Conservation (phyloP, 2,888 invertebrate genomes). For the Taenaris catops region DNA sequence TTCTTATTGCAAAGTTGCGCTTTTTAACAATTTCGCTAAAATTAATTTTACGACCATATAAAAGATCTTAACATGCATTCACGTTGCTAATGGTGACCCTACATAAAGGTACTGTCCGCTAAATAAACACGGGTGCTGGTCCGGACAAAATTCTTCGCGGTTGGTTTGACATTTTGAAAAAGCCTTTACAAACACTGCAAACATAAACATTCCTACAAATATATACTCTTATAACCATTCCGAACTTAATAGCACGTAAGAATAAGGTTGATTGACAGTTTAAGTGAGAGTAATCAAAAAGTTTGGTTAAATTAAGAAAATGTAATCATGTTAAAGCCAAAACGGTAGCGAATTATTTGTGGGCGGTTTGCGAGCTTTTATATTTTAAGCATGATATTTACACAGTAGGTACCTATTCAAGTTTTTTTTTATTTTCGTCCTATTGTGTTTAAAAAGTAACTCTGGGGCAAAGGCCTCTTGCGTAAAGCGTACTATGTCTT, state of each 20-base stretch:
- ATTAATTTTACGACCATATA: too few species aligned
- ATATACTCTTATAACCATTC: slow-evolving; percentile 26
- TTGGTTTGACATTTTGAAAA: slow-evolving; percentile 60
- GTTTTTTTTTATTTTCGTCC: slow-evolving; percentile 7
- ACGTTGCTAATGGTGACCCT: slow-evolving; percentile 16
- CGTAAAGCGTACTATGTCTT: slow-evolving; percentile 2
- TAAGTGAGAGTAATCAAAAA: too few species aligned
- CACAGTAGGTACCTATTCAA: slow-evolving; percentile 6
- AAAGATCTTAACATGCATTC: too few species aligned
- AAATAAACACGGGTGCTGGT: slow-evolving; percentile 60
- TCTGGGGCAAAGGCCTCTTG: slow-evolving; percentile 6
- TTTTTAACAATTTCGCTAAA: too few species aligned
- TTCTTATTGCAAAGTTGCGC: too few species aligned
- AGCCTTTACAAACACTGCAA: slow-evolving; percentile 43
- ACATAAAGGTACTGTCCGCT: slow-evolving; percentile 53
- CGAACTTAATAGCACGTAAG: slow-evolving; percentile 29
- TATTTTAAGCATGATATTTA: slow-evolving; percentile 25
- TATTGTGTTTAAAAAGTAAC: slow-evolving; percentile 6
- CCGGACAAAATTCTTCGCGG: slow-evolving; percentile 62
- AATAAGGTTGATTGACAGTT: too few species aligned
- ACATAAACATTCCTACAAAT: slow-evolving; percentile 13
- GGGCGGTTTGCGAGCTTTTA: slow-evolving; percentile 44
- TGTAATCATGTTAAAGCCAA: slow-evolving; percentile 59
- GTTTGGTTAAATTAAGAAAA: slow-evolving; percentile 36
- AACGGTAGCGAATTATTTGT: slow-evolving; percentile 65